These are phyloP conservation scores for Drosophila sucinea DNA, from an alignment of 1,140 invertebrate genomes.

Conservation along the genomic window DNA sequence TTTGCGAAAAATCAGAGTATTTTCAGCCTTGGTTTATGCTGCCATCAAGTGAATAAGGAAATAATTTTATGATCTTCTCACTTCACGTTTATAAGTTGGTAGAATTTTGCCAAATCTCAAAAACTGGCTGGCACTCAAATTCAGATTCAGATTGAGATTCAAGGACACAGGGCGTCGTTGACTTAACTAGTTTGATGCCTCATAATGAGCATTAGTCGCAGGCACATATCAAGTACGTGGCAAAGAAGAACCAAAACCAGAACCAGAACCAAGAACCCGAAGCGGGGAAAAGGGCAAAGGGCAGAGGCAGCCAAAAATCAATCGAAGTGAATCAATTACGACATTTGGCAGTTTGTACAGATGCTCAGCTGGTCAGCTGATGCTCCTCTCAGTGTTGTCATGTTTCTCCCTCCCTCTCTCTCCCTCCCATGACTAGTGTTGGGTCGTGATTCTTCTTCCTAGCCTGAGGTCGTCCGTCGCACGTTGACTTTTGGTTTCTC, in stretches of 20 bases:
- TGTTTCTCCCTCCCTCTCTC: constrained; percentile 13
- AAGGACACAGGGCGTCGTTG: constrained; percentile 1
- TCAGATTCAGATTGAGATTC: constrained; percentile 2
- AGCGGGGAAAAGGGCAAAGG: neutral
- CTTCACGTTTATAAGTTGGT: neutral
- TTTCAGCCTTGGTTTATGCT: too few species aligned
- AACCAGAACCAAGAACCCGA: neutral
- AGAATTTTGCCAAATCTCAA: neutral
- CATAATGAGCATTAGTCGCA: constrained; percentile 53
- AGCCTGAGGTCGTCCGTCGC: constrained; percentile 14
- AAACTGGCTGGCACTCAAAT: neutral
- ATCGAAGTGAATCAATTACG: constrained; percentile 79
- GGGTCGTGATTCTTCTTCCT: neutral
- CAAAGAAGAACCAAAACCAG: constrained; percentile 14
- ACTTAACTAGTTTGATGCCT: constrained; percentile 43
- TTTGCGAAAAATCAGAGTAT: too few species aligned
- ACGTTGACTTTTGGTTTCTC: constrained; percentile 23
- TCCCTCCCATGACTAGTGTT: neutral
- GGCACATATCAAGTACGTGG: constrained; percentile 46
- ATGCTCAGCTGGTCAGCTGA: constrained; percentile 6
- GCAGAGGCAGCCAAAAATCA: constrained; percentile 49
- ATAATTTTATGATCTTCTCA: neutral
- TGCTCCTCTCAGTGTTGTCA: constrained; percentile 28
- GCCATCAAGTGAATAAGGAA: neutral
- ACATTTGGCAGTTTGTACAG: constrained; percentile 46